phyloP scores from a whole-genome alignment of 2,888 invertebrate genomes.

The Seira sanloemensis region DNA sequence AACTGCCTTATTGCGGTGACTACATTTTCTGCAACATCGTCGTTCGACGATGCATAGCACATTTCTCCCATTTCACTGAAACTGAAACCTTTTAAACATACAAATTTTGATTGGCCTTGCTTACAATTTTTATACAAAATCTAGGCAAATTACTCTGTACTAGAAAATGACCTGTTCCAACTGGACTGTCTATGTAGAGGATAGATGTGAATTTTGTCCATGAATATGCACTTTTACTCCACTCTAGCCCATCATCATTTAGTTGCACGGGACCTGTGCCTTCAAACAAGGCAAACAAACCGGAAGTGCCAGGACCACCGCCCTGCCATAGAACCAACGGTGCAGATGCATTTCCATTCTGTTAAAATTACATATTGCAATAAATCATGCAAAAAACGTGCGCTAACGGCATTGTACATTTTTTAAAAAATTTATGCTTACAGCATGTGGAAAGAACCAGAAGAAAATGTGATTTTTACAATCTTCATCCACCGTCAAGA shows the following conservation, averaged over 20 bases:
- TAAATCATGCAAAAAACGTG: too few relatives aligned
- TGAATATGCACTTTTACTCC: constrained; percentile 81
- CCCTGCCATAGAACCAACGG: constrained; percentile 79
- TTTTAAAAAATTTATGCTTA: too few relatives aligned
- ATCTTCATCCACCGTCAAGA: constrained; percentile 87
- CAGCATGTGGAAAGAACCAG: constrained; percentile 91
- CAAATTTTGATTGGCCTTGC: not conserved
- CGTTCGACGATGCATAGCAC: constrained; percentile 87
- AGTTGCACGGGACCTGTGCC: constrained; percentile 81
- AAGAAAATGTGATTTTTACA: constrained; percentile 91
- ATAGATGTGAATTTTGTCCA: constrained; percentile 90
- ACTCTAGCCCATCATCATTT: constrained; percentile 75
- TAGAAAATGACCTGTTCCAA: constrained; percentile 80
- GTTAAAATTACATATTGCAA: not conserved
- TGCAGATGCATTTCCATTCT: constrained; percentile 70
- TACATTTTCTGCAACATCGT: constrained; percentile 86
- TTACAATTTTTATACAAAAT: constrained; percentile 77
- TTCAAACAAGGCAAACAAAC: constrained; percentile 79
- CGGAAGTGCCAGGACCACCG: constrained; percentile 80
- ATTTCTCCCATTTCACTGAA: constrained; percentile 85
- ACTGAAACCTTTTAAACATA: constrained; percentile 82
- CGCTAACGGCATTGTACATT: too few relatives aligned
- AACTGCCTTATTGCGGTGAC: constrained; percentile 87
- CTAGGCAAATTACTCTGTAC: not conserved
- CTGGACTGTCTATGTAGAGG: constrained; percentile 94